phyloP scores from a whole-genome alignment of 2,797 vertebrate genomes.

The Threskiornis aethiopicus region DNA sequence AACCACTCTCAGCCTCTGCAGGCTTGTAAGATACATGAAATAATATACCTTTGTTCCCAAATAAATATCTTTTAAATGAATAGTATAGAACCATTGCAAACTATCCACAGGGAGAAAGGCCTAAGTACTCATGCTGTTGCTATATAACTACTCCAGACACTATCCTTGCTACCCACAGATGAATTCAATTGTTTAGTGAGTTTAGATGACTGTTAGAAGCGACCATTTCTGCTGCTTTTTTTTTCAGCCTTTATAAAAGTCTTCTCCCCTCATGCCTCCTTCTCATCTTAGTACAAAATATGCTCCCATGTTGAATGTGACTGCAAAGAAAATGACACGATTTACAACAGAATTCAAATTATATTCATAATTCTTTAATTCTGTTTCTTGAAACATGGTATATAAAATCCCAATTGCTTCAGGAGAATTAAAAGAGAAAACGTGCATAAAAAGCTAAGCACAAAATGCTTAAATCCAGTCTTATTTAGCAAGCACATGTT shows the following conservation, averaged over 20 bases:
- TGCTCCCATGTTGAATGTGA: background rate
- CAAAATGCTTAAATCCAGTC: background rate
- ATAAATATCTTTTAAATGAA: constrained; percentile 27
- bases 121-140: background rate
- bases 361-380: background rate
- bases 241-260: constrained; percentile 1
- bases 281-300: background rate
- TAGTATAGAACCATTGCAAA: background rate
- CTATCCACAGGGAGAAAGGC: background rate
- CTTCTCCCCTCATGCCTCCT: background rate
- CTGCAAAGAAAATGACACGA: background rate
- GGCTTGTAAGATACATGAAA: constrained; percentile 38
- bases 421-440: background rate
- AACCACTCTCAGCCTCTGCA: constrained; percentile 13
- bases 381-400: background rate
- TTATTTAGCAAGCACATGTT: background rate
- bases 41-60: constrained; percentile 9
- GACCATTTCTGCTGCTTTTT: constrained; percentile 17
- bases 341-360: background rate
- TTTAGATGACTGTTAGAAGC: background rate
- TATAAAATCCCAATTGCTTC: background rate
- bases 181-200: constrained; percentile 24
- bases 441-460: background rate
- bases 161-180: background rate
- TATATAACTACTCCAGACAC: background rate